Evolutionary conservation across 2,113 vertebrate species (phyloP), one percentile per base, ranked within the genome.

Genomic region (Ammodytes marinus): DNA sequence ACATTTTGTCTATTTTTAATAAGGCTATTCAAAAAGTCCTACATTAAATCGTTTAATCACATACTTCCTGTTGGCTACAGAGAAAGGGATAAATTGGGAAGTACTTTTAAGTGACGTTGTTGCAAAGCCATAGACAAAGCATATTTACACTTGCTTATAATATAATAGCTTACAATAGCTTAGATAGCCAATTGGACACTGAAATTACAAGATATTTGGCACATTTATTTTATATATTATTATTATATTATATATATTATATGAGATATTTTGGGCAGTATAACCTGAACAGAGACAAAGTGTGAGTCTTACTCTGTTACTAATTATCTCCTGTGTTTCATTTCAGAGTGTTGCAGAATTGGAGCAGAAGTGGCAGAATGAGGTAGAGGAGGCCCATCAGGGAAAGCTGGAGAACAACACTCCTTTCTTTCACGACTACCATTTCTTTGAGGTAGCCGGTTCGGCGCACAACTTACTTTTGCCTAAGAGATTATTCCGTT

Each of bases 321-420:
- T 68, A 58, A 79, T 82, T 57, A 14, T 67, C 43, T 75, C 40
- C 55, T 55, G 11, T 67, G 64, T 87, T 90, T 2, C 27, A 27
- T 89, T 82, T 85, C 85, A 99, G 98, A 98, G 97, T 63, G 98
- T 99, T 68, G 98, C 97, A 27, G 98, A 99, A 91, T 82, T 99
- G 85, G 98, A 99, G 74, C 98, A 99, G 93, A 99, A 99, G 84
- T 99, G 98, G 98, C 98, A 99, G 89, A 98, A 94, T 54, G 98
- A 99, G 90, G 96, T 97, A 37, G 97, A 99, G 40, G 98, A 99
- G 49, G 97, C 97, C 52, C 94, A 95, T 69, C 97, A 99, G 5
- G 97, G 97, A 46, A 99, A 97, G 80, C 94, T 99, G 89, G 98
- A 99, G 91, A 98, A 97, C 94, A 98, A 97, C 17, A 86, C 95